These are phyloP conservation scores for Falco berigora DNA, from an alignment of 2,797 vertebrate genomes.

Conservation along the genomic window DNA sequence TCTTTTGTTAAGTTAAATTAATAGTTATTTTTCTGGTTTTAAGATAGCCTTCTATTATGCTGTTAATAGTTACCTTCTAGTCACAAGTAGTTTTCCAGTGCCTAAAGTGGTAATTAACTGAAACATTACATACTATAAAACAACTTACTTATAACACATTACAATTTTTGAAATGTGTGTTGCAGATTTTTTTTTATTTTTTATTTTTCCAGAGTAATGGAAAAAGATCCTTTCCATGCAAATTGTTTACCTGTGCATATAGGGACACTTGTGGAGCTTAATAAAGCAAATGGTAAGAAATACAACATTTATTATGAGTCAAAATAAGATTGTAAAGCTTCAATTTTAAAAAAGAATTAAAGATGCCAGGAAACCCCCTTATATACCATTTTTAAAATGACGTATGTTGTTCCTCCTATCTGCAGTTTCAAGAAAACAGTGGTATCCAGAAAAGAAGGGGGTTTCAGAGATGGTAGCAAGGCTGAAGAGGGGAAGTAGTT, in stretches of 20 bases:
- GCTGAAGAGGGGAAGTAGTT: not conserved
- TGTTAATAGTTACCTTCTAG: not conserved
- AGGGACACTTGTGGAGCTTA: conserved; percentile 95
- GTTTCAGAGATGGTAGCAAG: not conserved
- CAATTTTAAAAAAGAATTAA: not conserved
- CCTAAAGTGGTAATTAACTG: not conserved
- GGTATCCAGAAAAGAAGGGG: not conserved
- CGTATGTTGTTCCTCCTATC: not conserved
- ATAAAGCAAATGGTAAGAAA: conserved; percentile 94
- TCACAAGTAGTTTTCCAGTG: not conserved
- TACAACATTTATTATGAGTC: not conserved
- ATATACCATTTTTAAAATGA: not conserved
- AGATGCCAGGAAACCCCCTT: not conserved
- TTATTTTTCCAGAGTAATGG: conserved; percentile 87
- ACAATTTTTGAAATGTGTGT: not conserved
- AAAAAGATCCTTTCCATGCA: conserved; percentile 97
- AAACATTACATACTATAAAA: not conserved
- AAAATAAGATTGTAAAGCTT: not conserved
- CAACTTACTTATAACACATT: not conserved
- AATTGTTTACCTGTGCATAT: conserved; percentile 98
- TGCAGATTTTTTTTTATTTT: not conserved
- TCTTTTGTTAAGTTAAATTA: not conserved
- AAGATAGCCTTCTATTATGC: not conserved
- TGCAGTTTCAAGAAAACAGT: not conserved
- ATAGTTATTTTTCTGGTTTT: not conserved